Percentiles rank a stretch among this genome's conserved stretches.
Conservation (phyloP, 2,797 vertebrate genomes). For the Sardinella longiceps region DNA sequence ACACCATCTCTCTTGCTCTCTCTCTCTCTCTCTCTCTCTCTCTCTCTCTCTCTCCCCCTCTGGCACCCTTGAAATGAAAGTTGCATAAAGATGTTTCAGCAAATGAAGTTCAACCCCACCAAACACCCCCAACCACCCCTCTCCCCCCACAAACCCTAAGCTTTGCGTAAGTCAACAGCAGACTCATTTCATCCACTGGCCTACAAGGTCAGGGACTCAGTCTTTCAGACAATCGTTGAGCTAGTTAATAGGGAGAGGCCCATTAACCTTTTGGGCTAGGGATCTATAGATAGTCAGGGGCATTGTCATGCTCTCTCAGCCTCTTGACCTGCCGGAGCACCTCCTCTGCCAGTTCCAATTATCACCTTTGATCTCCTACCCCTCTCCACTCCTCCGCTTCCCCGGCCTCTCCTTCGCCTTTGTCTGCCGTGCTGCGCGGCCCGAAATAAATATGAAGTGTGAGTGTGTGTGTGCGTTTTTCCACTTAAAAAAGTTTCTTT, state of each 20-base stretch:
- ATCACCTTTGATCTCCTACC: constrained; percentile 19
- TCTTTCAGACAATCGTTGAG: neutral
- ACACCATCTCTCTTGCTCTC: too few species aligned
- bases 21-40: too few species aligned
- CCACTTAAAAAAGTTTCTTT: neutral
- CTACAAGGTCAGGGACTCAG: neutral
- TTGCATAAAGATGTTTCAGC: too few species aligned
- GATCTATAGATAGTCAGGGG: neutral
- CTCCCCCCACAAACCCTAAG: too few species aligned
- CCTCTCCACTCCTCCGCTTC: neutral
- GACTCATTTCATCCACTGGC: neutral
- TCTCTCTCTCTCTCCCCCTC: too few species aligned
- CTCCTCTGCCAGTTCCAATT: constrained; percentile 33
- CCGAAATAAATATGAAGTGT: neutral
- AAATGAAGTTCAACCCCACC: neutral
- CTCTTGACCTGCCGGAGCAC: neutral
- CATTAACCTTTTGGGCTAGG: constrained; percentile 18
- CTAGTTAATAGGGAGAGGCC: neutral
- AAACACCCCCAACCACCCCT: neutral
- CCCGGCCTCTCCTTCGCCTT: neutral
- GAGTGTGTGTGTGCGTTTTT: neutral
- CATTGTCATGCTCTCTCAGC: neutral
- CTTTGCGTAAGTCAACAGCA: neutral
- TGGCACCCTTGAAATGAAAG: neutral
- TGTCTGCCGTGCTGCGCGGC: neutral